These are phyloP conservation scores for Remorina albescens DNA, from an alignment of 2,797 vertebrate genomes.

Conservation along the genomic window DNA sequence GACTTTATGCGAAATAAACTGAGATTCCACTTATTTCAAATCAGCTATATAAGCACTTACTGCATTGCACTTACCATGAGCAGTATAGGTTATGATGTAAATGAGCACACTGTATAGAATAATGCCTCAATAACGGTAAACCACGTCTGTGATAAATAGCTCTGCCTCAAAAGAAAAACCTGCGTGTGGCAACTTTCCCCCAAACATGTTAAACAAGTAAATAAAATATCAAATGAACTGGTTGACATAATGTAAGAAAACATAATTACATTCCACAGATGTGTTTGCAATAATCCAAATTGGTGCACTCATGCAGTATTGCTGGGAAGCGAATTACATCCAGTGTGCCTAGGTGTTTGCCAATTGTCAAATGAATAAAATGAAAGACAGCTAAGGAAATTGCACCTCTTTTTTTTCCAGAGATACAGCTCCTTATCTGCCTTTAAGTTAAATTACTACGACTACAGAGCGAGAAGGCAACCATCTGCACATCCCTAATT, in stretches of 20 bases:
- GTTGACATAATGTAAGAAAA: conserved; percentile 50
- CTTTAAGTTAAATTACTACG: conserved; percentile 77
- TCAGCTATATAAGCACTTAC: neutral
- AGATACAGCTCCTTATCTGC: conserved; percentile 75
- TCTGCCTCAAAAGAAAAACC: neutral
- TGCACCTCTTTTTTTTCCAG: conserved; percentile 57
- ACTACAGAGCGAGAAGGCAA: conserved; percentile 61
- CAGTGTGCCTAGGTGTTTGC: conserved; percentile 74
- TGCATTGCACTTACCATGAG: neutral
- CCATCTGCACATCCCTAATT: conserved; percentile 74
- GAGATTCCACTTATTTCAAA: conserved; percentile 7
- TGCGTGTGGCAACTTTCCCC: conserved; percentile 4
- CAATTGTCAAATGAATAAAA: conserved; percentile 79
- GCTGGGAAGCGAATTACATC: conserved; percentile 59
- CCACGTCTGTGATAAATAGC: neutral
- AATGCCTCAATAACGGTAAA: neutral
- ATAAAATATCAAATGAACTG: conserved; percentile 47
- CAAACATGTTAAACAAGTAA: conserved; percentile 37
- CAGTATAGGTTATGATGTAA: neutral
- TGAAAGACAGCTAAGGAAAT: conserved; percentile 77
- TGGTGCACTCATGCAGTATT: conserved; percentile 37
- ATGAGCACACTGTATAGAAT: neutral
- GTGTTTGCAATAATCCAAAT: conserved; percentile 66
- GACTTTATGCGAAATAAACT: conserved; percentile 16
- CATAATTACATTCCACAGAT: conserved; percentile 51